Conservation (phyloP, 30 jellyfish, hydroid and myxozoan species). For the Aurelia aurita region DNA sequence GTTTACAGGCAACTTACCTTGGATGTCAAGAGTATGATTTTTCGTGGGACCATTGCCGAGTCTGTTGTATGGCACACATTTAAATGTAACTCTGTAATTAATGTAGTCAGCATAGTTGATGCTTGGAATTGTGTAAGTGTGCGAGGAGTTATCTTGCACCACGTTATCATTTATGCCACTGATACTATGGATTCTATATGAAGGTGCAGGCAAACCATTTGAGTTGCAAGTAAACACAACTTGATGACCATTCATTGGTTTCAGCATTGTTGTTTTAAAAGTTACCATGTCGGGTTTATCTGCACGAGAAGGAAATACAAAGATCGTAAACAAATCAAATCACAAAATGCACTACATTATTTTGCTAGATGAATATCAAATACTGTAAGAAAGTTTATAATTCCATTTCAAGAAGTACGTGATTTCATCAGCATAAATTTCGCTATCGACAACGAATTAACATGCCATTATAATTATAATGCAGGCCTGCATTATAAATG, state of each 20-base stretch:
- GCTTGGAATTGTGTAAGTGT: constrained; percentile 16
- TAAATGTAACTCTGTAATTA: constrained; percentile 39
- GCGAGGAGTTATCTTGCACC: constrained; percentile 15
- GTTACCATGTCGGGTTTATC: constrained; percentile 41
- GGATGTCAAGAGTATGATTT: constrained; percentile 22
- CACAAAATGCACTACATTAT: too few relatives aligned
- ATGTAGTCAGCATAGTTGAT: constrained; percentile 5
- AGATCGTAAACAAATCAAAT: background rate
- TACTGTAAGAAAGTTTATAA: too few relatives aligned
- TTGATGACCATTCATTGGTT: constrained; percentile 12
- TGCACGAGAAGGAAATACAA: background rate
- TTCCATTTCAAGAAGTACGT: too few relatives aligned
- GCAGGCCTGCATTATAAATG: too few relatives aligned
- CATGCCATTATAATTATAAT: too few relatives aligned
- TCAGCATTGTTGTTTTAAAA: constrained; percentile 7
- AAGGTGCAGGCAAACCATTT: constrained; percentile 29
- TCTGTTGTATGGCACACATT: constrained; percentile 61
- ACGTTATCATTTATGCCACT: background rate
- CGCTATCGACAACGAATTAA: too few relatives aligned
- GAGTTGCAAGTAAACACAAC: constrained; percentile 44
- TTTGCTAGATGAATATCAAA: too few relatives aligned
- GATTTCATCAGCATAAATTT: too few relatives aligned
- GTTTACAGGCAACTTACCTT: constrained; percentile 30
- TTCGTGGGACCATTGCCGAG: constrained; percentile 52
- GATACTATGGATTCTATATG: constrained; percentile 22